Percentiles rank a stretch among this genome's conserved stretches.
These are phyloP conservation scores for Orcinus orca DNA, from an alignment of 2,113 vertebrate genomes.

Conservation along the genomic window DNA sequence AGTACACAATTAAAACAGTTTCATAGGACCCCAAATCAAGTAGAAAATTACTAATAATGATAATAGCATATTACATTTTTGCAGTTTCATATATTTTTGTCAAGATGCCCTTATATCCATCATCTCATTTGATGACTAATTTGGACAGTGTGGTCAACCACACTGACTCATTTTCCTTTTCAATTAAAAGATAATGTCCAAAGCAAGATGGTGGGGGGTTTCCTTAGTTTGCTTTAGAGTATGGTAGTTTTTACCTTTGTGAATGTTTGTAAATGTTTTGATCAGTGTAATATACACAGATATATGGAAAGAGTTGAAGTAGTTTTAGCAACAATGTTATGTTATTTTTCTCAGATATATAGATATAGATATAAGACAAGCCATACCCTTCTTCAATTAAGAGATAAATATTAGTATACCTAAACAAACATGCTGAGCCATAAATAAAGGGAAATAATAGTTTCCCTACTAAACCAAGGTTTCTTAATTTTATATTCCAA, in stretches of 20 bases:
- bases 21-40: neutral
- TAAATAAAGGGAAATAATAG: neutral
- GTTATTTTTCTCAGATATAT: neutral
- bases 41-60: neutral
- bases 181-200: neutral
- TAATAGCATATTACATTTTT: neutral
- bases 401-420: neutral
- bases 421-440: neutral
- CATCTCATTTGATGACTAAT: neutral
- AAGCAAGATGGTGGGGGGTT: neutral
- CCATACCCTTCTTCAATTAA: neutral
- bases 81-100: constrained; percentile 27
- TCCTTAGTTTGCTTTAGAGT: neutral
- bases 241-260: neutral
- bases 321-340: neutral
- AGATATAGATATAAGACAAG: neutral
- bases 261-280: neutral
- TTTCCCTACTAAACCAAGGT: neutral
- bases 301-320: neutral
- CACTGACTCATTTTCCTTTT: neutral
- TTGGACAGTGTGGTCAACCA: neutral
- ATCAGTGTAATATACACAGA: neutral
- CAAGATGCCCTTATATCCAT: neutral
- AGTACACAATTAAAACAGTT: neutral
- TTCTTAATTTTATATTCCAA: neutral